phyloP scores from a whole-genome alignment of 2,113 vertebrate genomes.

The Sylvietta virens region DNA sequence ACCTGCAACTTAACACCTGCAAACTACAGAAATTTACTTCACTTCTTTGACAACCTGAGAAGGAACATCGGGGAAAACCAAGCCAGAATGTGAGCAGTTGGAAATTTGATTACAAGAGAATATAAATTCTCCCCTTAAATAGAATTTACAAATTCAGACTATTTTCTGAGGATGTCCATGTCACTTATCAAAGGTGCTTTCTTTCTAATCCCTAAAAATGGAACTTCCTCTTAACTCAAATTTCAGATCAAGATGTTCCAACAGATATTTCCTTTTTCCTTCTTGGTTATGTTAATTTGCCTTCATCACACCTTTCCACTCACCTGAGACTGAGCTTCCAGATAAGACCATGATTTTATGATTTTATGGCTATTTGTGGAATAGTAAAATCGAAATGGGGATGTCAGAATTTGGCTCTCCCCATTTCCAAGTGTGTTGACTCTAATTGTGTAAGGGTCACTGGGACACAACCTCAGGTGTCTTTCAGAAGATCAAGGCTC shows the following conservation, averaged over 20 bases:
- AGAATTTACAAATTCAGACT: background rate
- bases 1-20: background rate
- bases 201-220: background rate
- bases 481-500: background rate
- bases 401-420: background rate
- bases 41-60: background rate
- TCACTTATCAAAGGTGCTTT: background rate
- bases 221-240: background rate
- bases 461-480: background rate
- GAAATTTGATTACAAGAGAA: background rate
- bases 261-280: background rate
- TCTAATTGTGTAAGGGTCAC: background rate
- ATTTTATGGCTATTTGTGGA: background rate
- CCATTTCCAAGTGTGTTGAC: background rate
- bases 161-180: background rate
- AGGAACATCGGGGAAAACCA: slow-evolving; percentile 7
- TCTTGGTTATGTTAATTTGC: background rate
- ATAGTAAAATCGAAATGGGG: background rate
- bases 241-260: background rate
- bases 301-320: background rate
- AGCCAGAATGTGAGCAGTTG: background rate
- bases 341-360: background rate
- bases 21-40: background rate
- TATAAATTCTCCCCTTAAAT: background rate
- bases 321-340: background rate